Base-by-base conservation (phyloP, 2,113 vertebrate species). In the zebrafish (Danio rerio) region DNA sequence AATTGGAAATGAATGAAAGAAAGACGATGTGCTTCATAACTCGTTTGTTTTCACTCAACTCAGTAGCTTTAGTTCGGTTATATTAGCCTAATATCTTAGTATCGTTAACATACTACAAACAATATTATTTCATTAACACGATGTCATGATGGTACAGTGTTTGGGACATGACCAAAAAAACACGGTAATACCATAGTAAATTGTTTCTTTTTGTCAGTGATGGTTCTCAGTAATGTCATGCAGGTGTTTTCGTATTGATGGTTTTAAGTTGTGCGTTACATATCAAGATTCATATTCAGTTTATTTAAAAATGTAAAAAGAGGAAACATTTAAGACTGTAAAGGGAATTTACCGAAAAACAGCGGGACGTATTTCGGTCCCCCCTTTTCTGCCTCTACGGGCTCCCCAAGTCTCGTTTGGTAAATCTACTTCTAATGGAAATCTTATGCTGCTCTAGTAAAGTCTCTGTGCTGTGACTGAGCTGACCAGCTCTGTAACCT, bases 321-420 rank as follows among this genome's bases (percentile, higher is more conserved):
- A 31, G 1, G 31, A 31, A 31, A 31, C 3, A 31, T 31, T 31
- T 31, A 1, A 31, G 31, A 31, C 31, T 2, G 31, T 31, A 31
- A 31, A 31, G 31, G 31, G 31, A 31, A 31, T 31, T 31, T 31
- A 31, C 31, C 31, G 31, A 31, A 31, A 2, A 31, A 31, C 1
- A 31, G 31, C 3, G 31, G 31, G 31, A 31, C 31, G 31, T 31
- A 31, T 31, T 31, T 31, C 9, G n/a, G 20, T 31, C 13, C n/a
- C 74, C 15, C 12, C 7, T 21, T 61, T 66, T 75, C 61, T 52
- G 21, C 58, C 45, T 61, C 7, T 15, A 15, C n/a, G 20, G 76
- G 76, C 62, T 78, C 76, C 76, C 77, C 11, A 55, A 53, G 77
- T 79, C 77, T 79, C 15, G 15, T 53, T 74, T 43, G 49, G 21